Conservation (phyloP, 2,888 invertebrate species). For the Pristionchus fissidentatus region DNA sequence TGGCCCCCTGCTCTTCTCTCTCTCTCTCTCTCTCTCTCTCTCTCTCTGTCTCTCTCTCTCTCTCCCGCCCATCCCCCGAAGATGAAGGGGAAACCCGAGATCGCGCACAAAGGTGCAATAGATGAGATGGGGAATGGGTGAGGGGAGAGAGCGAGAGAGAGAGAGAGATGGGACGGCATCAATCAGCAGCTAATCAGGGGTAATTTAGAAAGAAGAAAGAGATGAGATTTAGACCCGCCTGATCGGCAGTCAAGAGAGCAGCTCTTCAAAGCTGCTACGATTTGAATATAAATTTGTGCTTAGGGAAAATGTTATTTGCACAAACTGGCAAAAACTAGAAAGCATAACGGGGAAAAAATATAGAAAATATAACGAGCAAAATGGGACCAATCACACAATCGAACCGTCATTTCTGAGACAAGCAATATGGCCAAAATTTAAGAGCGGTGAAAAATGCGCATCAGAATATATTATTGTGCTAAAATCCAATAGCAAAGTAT, state of each 20-base stretch:
- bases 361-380: too few species aligned
- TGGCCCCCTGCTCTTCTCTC: neutral
- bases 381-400: too few species aligned
- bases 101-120: neutral
- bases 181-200: constrained; percentile 39
- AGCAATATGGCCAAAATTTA: too few species aligned
- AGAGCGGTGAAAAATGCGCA: too few species aligned
- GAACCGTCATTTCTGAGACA: too few species aligned
- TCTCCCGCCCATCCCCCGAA: neutral
- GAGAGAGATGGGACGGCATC: constrained; percentile 1
- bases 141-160: neutral
- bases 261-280: neutral
- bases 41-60: neutral
- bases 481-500: neutral
- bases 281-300: too few species aligned
- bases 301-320: too few species aligned
- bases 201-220: neutral
- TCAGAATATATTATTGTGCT: neutral
- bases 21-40: neutral
- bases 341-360: neutral
- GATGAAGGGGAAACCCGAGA: neutral
- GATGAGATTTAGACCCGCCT: neutral
- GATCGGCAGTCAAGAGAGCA: neutral
- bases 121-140: neutral
- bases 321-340: neutral